Percentiles rank a stretch among this genome's conserved stretches.
Evolutionary conservation across 1,140 invertebrate species (phyloP).

Genomic region (Venturia canescens): DNA sequence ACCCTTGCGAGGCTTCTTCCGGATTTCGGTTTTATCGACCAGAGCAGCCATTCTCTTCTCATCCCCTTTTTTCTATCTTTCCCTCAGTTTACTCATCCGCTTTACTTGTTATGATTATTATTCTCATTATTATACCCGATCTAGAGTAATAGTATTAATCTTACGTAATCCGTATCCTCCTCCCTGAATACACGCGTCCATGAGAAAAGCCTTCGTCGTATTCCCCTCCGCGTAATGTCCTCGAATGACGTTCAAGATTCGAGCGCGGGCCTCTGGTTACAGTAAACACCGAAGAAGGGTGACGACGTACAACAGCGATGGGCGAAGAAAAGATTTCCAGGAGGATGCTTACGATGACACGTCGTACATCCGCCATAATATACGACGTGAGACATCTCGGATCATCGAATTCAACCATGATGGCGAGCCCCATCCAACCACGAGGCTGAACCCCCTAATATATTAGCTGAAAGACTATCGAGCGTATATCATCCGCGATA

Average conservation of each 20-base stretch:
- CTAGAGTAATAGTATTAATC: conserved; percentile 11
- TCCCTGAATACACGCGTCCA: neutral
- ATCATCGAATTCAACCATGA: conserved; percentile 31
- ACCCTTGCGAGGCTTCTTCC: conserved; percentile 17
- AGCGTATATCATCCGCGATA: conserved; percentile 1
- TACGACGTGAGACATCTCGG: conserved; percentile 1
- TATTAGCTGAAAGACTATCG: conserved; percentile 10
- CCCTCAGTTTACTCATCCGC: neutral
- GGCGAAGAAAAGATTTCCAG: neutral
- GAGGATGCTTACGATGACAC: conserved; percentile 15
- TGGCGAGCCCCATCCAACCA: conserved; percentile 1
- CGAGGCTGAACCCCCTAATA: neutral
- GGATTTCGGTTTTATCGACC: conserved; percentile 32
- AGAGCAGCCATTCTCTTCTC: conserved; percentile 7
- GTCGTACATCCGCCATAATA: conserved; percentile 25
- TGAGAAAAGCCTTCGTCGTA: conserved; percentile 36
- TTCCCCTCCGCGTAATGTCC: conserved; percentile 14
- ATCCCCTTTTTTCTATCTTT: neutral
- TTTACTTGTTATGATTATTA: neutral
- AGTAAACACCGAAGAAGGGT: neutral
- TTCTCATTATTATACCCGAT: neutral
- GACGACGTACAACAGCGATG: conserved; percentile 4
- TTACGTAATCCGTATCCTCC: conserved; percentile 28
- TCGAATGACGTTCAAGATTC: conserved; percentile 10
- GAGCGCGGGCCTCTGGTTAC: neutral